Percentiles rank a stretch among this genome's conserved stretches.
Conservation (phyloP, 2,797 vertebrate genomes). For the Leuciscus waleckii region DNA sequence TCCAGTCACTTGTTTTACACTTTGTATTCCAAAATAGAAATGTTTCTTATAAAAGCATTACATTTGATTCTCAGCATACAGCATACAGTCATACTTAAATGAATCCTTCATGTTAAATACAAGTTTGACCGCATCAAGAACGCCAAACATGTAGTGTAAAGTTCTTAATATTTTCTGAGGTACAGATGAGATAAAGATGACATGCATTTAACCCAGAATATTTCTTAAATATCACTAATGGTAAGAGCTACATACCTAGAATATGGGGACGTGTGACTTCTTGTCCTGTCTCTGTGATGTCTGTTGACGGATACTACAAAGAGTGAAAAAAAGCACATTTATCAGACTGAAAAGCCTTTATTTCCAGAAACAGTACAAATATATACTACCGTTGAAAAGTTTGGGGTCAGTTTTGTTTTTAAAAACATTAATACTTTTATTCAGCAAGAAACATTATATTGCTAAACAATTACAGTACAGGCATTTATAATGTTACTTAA, state of each 20-base stretch:
- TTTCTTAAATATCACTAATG: not conserved
- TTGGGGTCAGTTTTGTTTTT: not conserved
- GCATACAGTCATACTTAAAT: not conserved
- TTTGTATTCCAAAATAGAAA: not conserved
- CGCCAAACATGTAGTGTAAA: not conserved
- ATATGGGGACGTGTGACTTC: conserved; percentile 72
- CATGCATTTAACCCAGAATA: not conserved
- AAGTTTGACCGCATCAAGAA: not conserved
- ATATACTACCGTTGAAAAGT: not conserved
- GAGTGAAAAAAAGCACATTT: conserved; percentile 27
- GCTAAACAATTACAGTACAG: not conserved
- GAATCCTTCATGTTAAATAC: not conserved
- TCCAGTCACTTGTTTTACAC: not conserved
- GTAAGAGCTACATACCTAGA: conserved; percentile 69
- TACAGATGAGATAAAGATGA: not conserved
- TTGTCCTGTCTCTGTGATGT: conserved; percentile 69
- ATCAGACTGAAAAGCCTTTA: not conserved
- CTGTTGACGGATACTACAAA: conserved; percentile 76
- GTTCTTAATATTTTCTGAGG: not conserved
- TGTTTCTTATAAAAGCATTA: not conserved
- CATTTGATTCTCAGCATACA: not conserved
- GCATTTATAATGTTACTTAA: not conserved
- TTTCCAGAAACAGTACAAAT: not conserved
- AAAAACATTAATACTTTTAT: not conserved
- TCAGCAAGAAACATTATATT: not conserved